Conservation (phyloP, 2,797 vertebrate genomes). For the Chromis chromis region DNA sequence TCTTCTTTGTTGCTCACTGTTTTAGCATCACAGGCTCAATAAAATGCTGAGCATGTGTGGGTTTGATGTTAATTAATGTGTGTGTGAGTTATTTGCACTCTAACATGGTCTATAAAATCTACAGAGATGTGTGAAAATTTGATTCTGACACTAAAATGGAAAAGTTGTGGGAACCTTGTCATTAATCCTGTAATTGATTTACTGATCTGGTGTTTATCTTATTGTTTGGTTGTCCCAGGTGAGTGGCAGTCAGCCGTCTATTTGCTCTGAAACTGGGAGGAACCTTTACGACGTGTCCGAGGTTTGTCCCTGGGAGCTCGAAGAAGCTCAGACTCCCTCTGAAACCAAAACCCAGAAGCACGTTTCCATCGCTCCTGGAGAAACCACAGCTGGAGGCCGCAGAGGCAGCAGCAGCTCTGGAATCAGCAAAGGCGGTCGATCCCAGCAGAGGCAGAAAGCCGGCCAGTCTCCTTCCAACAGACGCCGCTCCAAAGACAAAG, state of each 20-base stretch:
- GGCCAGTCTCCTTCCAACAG: constrained; percentile 81
- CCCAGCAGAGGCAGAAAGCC: constrained; percentile 84
- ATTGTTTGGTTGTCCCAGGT: constrained; percentile 68
- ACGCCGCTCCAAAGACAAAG: constrained; percentile 81
- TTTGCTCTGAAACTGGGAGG: constrained; percentile 88
- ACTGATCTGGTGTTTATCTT: constrained; percentile 6
- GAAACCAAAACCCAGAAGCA: constrained; percentile 95
- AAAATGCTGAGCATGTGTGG: too few relatives aligned
- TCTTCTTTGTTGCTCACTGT: too few relatives aligned
- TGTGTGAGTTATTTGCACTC: too few relatives aligned
- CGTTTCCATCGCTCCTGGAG: constrained; percentile 93
- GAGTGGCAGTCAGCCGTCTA: constrained; percentile 87
- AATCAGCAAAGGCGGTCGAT: constrained; percentile 78
- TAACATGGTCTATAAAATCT: too few relatives aligned
- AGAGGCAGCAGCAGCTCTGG: constrained; percentile 77
- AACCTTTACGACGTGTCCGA: constrained; percentile 92
- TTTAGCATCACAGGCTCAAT: too few relatives aligned
- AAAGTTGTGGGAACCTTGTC: too few relatives aligned
- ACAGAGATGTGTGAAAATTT: too few relatives aligned
- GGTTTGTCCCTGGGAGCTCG: constrained; percentile 96
- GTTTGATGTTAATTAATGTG: too few relatives aligned
- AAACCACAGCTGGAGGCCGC: constrained; percentile 82
- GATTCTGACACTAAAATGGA: too few relatives aligned
- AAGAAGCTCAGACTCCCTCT: constrained; percentile 88
- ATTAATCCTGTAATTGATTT: not conserved